Evolutionary conservation across 1,140 invertebrate genomes (phyloP).

Genomic region (Neomicropteryx cornuta): DNA sequence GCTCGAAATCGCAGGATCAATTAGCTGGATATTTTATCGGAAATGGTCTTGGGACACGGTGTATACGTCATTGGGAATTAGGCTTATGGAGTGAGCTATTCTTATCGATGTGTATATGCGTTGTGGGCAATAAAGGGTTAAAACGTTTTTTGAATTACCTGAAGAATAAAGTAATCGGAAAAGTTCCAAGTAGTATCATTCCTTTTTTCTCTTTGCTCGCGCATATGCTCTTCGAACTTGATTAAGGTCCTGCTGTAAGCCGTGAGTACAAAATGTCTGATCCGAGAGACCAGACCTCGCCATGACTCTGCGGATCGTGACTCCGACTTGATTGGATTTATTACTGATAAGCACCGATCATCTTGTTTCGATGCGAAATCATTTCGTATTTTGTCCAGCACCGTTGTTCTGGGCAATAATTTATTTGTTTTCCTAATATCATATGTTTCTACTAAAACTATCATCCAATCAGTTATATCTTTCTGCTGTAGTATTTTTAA

Average conservation of each 20-base stretch:
- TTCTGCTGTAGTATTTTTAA: conserved; percentile 61
- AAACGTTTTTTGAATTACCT: conserved; percentile 43
- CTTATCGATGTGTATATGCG: no score
- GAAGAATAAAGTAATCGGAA: conserved; percentile 85
- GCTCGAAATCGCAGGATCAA: no score
- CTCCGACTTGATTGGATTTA: conserved; percentile 84
- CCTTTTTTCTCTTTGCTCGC: conserved; percentile 78
- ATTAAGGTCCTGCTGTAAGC: conserved; percentile 79
- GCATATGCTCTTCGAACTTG: conserved; percentile 84
- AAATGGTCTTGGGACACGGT: no score
- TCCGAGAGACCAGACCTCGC: conserved; percentile 68
- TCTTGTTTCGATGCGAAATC: conserved; percentile 90
- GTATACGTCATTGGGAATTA: no score
- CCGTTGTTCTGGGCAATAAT: conserved; percentile 81
- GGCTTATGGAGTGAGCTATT: no score
- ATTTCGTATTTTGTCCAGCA: conserved; percentile 86
- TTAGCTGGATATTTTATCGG: no score
- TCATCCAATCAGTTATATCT: conserved; percentile 85
- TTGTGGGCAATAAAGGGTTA: not conserved
- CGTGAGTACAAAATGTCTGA: conserved; percentile 72
- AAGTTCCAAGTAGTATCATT: conserved; percentile 91
- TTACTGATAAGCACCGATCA: conserved; percentile 77
- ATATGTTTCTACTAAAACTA: conserved; percentile 84
- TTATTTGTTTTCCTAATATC: conserved; percentile 89
- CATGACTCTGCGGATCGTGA: conserved; percentile 82